Conservation (phyloP, 2,113 vertebrate genomes). For the Egretta garzetta region DNA sequence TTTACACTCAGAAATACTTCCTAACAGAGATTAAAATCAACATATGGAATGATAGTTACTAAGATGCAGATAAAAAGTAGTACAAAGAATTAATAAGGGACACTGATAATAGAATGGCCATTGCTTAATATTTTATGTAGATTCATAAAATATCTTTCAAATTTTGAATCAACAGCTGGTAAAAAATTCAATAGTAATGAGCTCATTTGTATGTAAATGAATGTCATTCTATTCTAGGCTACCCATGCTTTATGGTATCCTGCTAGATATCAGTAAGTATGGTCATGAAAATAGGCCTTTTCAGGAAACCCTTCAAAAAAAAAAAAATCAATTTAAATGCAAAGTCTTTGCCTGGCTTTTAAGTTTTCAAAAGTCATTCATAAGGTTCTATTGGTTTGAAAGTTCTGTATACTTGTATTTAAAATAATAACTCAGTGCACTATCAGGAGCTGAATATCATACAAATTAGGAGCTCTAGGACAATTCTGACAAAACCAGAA, state of each 20-base stretch:
- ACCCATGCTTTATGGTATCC: slow-evolving; percentile 25
- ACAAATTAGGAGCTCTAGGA: not conserved
- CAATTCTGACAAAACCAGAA: not conserved
- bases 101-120: slow-evolving; percentile 7
- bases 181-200: slow-evolving; percentile 63
- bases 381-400: not conserved
- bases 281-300: slow-evolving; percentile 43
- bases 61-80: not conserved
- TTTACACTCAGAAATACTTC: not conserved
- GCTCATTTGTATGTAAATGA: slow-evolving; percentile 72
- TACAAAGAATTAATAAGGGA: slow-evolving; percentile 29
- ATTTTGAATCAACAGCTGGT: slow-evolving; percentile 63
- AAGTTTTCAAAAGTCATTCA: slow-evolving; percentile 6
- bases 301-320: not conserved
- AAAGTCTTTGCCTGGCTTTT: slow-evolving; percentile 31
- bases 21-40: not conserved
- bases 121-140: slow-evolving; percentile 60
- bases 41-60: not conserved
- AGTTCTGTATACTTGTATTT: not conserved
- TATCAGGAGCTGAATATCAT: not conserved
- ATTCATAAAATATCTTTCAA: slow-evolving; percentile 56
- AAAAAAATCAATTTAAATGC: slow-evolving; percentile 65
- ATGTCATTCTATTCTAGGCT: slow-evolving; percentile 46
- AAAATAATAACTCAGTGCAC: not conserved
- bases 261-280: slow-evolving; percentile 31